These are phyloP conservation scores for Amiota minor DNA, from an alignment of 2,888 invertebrate species.

Conservation along the genomic window DNA sequence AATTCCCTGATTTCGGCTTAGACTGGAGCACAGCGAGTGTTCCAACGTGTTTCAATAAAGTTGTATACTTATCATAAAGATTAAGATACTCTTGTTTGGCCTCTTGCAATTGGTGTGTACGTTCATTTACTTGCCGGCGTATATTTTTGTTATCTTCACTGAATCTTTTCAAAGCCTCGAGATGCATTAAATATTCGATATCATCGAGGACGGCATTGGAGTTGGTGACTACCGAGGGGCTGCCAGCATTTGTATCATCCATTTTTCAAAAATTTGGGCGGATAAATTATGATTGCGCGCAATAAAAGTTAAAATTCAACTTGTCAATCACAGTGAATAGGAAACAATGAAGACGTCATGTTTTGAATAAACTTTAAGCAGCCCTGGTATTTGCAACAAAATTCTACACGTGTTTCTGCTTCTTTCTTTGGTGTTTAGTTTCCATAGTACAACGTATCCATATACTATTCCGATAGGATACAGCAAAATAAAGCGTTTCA, in stretches of 20 bases:
- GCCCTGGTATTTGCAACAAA: background rate
- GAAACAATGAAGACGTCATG: too few relatives aligned
- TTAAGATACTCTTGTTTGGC: constrained; percentile 56
- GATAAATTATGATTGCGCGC: too few relatives aligned
- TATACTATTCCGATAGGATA: background rate
- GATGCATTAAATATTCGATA: constrained; percentile 59
- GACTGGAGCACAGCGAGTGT: constrained; percentile 46
- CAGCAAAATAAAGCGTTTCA: background rate
- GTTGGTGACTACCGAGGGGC: background rate
- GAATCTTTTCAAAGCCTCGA: constrained; percentile 64
- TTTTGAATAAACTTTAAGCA: too few relatives aligned
- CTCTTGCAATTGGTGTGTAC: constrained; percentile 53
- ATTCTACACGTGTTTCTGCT: constrained; percentile 8
- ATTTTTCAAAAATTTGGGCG: too few relatives aligned
- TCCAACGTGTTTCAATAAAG: constrained; percentile 47
- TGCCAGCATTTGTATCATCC: too few relatives aligned
- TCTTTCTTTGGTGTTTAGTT: background rate
- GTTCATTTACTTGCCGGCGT: constrained; percentile 63
- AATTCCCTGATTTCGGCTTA: constrained; percentile 34
- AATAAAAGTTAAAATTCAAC: background rate
- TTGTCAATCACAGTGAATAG: constrained; percentile 32
- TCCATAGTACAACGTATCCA: background rate
- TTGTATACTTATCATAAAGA: constrained; percentile 50
- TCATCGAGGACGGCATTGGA: constrained; percentile 49
- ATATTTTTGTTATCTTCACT: constrained; percentile 55